These are phyloP conservation scores for Pelosia muscerda DNA, from an alignment of 2,888 invertebrate species.

Conservation along the genomic window DNA sequence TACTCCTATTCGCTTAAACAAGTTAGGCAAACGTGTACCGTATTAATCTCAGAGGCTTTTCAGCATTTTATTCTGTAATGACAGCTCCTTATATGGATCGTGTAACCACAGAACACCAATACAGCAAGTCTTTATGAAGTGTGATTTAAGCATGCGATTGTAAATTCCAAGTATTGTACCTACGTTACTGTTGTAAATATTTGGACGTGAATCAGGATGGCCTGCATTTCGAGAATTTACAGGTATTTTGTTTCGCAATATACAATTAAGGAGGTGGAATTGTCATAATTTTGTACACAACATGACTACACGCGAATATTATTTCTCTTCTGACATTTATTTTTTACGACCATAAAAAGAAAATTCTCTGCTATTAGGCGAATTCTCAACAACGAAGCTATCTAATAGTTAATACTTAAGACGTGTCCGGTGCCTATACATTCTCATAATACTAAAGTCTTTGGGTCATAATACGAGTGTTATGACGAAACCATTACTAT, in stretches of 20 bases:
- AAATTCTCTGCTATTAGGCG: background rate
- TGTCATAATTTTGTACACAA: conserved; percentile 39
- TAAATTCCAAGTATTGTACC: conserved; percentile 55
- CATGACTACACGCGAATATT: conserved; percentile 17
- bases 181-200: conserved; percentile 49
- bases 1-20: background rate
- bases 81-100: conserved; percentile 29
- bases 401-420: no score
- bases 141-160: conserved; percentile 56
- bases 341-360: background rate
- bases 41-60: background rate
- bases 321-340: conserved; percentile 2
- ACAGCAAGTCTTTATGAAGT: conserved; percentile 41
- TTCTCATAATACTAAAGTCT: background rate
- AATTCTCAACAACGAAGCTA: background rate
- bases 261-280: conserved; percentile 40
- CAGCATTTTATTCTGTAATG: conserved; percentile 12
- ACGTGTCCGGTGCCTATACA: no score
- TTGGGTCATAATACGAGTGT: no score
- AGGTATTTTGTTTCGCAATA: conserved; percentile 49
- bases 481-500: no score
- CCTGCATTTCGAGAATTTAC: conserved; percentile 54
- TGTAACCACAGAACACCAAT: conserved; percentile 30
- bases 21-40: background rate
- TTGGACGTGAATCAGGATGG: conserved; percentile 62